Evolutionary conservation across 64 coral and sea anemone genomes (phyloP), one percentile per base, ranked within the genome.

Genomic region (Montipora foliosa): DNA sequence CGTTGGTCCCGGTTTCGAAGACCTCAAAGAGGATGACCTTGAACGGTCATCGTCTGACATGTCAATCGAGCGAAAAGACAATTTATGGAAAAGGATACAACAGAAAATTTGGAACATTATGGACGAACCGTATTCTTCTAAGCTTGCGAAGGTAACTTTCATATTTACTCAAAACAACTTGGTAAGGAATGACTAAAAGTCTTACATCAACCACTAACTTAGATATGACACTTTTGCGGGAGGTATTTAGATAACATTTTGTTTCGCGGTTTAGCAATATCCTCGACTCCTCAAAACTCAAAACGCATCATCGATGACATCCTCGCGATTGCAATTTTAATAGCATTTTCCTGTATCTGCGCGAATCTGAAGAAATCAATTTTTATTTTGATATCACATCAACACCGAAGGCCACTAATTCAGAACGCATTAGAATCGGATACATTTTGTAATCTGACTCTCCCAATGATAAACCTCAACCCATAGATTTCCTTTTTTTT

Each of bases 1-100:
- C 50, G 96, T 98, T 9, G 96, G 96, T 16, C 96, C 96, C 7
- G 96, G 89, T 70, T 98, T 98, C 20, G 93, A 98, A 21, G 89
- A 98, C 29, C 45, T 92, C 12, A 89, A 80, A 49, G 44, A 86
- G 15, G 68, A 89, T 20, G 93, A 98, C 19, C 80, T 45, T 47
- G 88, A 82, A 14, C 25, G 50, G 5, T 76, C 60, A 13, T 61
- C 81, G 1, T 71, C 76, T 44, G 96, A 85, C 19, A 80, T 85
- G 16, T 81, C 62, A 49, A 79, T 50, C 51, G 90, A 95, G 57
- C 83, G 79, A 73, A 82, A 72, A 10, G 62, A 82, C 19, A 82
- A 82, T 7, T 74, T 60, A 47, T 98, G 96, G 96, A 87, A 92
- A 22, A 44, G 84, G 61, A 91, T 91, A 70, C 93, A 94, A 74